phyloP scores from a whole-genome alignment of 2,113 vertebrate genomes.

The Cromileptes altivelis region DNA sequence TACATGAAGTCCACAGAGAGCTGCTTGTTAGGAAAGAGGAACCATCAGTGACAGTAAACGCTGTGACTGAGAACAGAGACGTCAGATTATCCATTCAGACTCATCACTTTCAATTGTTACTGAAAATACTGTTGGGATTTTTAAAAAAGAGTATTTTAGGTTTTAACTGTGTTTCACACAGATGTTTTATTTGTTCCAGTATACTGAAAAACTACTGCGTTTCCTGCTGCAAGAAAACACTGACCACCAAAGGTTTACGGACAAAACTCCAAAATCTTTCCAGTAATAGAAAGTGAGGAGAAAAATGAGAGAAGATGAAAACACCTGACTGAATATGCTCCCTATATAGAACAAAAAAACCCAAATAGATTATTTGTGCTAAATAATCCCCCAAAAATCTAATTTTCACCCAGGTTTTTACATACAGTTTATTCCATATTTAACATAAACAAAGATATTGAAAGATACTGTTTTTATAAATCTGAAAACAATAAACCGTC shows the following conservation, averaged over 20 bases:
- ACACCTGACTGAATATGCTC: not conserved
- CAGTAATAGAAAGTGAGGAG: not conserved
- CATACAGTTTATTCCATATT: not conserved
- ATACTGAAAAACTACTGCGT: not conserved
- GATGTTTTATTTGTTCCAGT: not conserved
- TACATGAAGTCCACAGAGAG: not conserved
- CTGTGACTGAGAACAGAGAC: not conserved
- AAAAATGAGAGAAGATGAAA: not conserved
- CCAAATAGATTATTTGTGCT: not conserved
- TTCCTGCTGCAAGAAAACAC: not conserved
- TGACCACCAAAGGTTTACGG: not conserved
- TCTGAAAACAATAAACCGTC: not conserved
- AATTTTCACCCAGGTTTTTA: not conserved
- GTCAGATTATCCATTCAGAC: not conserved
- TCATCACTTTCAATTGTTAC: not conserved
- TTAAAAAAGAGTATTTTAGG: not conserved
- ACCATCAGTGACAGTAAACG: conserved; percentile 5
- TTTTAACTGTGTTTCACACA: not conserved
- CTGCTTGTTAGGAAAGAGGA: conserved; percentile 7
- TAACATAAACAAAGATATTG: not conserved
- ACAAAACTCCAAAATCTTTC: not conserved
- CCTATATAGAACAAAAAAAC: not conserved
- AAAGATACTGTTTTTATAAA: not conserved
- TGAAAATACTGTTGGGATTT: not conserved
- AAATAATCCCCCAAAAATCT: not conserved